Evolutionary conservation across 2,797 vertebrate genomes (phyloP), one percentile per base, ranked within the genome.

Genomic region (Limosa lapponica): DNA sequence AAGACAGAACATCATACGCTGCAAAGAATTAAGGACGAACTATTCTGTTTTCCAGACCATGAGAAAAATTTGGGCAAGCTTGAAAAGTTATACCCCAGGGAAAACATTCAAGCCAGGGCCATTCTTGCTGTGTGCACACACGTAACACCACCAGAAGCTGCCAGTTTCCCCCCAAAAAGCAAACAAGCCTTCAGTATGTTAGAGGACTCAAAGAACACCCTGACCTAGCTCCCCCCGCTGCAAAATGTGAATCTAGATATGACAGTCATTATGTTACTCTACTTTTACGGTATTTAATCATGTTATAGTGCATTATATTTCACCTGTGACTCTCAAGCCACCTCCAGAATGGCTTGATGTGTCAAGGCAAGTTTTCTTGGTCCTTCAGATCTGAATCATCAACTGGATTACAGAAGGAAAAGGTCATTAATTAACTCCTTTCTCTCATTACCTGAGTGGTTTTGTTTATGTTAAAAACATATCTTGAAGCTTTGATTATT

Each of bases 61-160:
- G 89, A 97, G 91, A 98, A 97, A 91, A 96, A 96, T 78, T 74
- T 87, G 89, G 78, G 51, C 72, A 89, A 82, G 64, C 64, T 69
- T 87, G 44, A 89, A 75, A 91, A 97, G 79, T 70, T 92, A 43
- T 32, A 61, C 77, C 77, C 93, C 43, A 66, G 96, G 95, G 95
- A 95, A 55, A 71, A 70, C 9, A 2, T 69, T 88, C 77, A 70
- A 46, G 73, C 66, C 8, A 8, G 89, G 80, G 46, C 79, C 19
- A 7, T 34, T 89, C 0, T 2, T 54, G 52, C 58, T 54, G 4
- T 37, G 54, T 80, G 61, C 0, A 1, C 61, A 46, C 64, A 70
- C 37, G 6, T 27, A 75, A 82, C 4, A 8, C 89, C 70, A 59
- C 85, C 86, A 82, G 89, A 96, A 95, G 73, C 80, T 81, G 64